Evolutionary conservation across 92 coral and sea anemone species (phyloP), one percentile per base, ranked within the genome.

Genomic region (Zoanthus sansibaricus): DNA sequence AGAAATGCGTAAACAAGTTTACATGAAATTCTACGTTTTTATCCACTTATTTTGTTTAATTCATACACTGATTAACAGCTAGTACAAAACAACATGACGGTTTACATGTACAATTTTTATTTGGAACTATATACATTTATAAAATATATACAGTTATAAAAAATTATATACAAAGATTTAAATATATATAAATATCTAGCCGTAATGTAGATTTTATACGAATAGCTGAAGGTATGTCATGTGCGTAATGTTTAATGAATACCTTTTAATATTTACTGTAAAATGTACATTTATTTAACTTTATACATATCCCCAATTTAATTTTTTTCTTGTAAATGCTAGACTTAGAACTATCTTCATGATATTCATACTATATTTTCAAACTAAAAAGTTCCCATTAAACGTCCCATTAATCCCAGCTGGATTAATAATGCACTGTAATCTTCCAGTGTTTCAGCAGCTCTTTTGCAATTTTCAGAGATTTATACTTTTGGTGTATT

Each of bases 361-460:
- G 69, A 62, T 69, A 30, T 69, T 69, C 74, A 69, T 62, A 33
- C 45, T 30, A 69, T 33, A 30, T 14, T 30, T 31, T 69, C 46
- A 69, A 33, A 69, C 42, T 10, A 30, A 67, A 20, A 67, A 8
- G 13, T 67, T 66, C 12, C 9, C 9, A 20, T 67, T 30, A 67
- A 30, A 20, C 3, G 6, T 62, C 25, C 25, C 33, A 25, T 0
- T n/a, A 18, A 17, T 17, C 16, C 45, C 14, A 8, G 73, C 45
- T 69, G 55, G 78, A 8, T 52, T 25, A 55, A 0, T 5, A 31
- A 54, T 77, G 82, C 45, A 77, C 82, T 49, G 69, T 77, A n/a
- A 55, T 77, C 20, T 77, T 52, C 78, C 78, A 75, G 56, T 75
- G 78, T 75, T 75, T 75, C 56, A 75, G 78, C 32, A 75, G 78